Evolutionary conservation across 2,888 invertebrate species (phyloP).

Genomic region (Nephrotoma appendiculata): DNA sequence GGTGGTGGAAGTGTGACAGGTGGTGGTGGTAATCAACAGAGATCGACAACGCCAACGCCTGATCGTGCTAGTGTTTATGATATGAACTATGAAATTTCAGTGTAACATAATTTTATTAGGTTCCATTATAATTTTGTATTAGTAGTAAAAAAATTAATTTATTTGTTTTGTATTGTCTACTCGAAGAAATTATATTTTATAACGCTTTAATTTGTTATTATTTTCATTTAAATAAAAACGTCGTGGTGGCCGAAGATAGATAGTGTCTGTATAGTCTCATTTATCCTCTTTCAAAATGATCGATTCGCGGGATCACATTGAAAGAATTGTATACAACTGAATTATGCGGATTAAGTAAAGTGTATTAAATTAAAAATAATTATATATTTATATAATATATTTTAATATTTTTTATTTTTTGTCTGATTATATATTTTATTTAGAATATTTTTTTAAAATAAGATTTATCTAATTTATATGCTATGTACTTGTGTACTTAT

Average conservation of each 20-base stretch:
- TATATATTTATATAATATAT: background rate
- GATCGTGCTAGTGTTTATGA: slow-evolving; percentile 85
- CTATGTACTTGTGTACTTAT: background rate
- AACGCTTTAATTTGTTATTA: background rate
- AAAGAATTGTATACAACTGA: background rate
- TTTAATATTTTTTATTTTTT: background rate
- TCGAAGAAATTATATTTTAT: background rate
- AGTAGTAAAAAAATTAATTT: background rate
- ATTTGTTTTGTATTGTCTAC: background rate
- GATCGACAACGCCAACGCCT: slow-evolving; percentile 47
- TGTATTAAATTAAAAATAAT: background rate
- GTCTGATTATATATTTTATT: background rate
- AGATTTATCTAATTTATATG: background rate
- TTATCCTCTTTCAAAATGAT: background rate
- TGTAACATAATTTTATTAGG: slow-evolving; percentile 41
- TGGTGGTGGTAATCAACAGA: slow-evolving; percentile 15
- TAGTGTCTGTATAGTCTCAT: background rate
- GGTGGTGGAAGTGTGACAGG: slow-evolving; percentile 6
- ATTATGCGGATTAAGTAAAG: background rate
- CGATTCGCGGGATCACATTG: background rate
- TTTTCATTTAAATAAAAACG: background rate
- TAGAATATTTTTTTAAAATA: background rate
- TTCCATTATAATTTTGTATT: background rate
- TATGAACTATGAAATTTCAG: slow-evolving; percentile 91
- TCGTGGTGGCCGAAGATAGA: background rate